Evolutionary conservation across 35 echinoderm and acorn worm species (phyloP).

Genomic region (Apostichopus japonicus): DNA sequence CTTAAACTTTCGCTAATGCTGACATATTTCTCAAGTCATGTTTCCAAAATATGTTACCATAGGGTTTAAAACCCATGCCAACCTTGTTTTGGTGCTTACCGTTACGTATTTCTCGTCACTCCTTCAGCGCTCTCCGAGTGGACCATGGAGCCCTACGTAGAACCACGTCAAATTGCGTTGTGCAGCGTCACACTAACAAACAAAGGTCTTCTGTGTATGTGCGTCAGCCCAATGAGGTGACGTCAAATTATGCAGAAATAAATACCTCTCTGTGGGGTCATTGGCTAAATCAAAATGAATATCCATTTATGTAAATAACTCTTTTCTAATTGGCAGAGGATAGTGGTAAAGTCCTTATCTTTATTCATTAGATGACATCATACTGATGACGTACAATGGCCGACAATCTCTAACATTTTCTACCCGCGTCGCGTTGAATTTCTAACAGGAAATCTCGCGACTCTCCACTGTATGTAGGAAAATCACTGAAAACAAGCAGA

Average conservation of each 20-base stretch:
- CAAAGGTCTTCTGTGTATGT: conserved; percentile 32
- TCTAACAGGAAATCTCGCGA: too few species aligned
- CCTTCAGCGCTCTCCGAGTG: conserved; percentile 56
- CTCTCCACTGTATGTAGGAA: too few species aligned
- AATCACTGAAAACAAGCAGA: too few species aligned
- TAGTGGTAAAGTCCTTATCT: not conserved
- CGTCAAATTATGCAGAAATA: conserved; percentile 46
- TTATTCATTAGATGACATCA: not conserved
- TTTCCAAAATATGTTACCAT: conserved; percentile 10
- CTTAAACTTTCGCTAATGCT: not conserved
- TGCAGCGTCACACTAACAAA: conserved; percentile 60
- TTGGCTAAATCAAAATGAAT: conserved; percentile 16
- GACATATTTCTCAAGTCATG: conserved; percentile 31
- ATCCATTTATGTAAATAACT: conserved; percentile 2
- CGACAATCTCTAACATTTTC: not conserved
- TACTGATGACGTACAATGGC: not conserved
- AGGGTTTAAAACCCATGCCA: conserved; percentile 53
- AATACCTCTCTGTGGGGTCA: not conserved
- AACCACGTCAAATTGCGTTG: conserved; percentile 62
- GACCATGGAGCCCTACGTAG: conserved; percentile 57
- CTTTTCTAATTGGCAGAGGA: not conserved
- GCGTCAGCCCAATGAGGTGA: not conserved
- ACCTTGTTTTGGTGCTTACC: conserved; percentile 61
- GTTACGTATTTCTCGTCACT: conserved; percentile 63
- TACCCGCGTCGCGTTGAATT: too few species aligned